Base-by-base conservation (phyloP, 2,888 invertebrate genomes). In the Nomada goodeniana region DNA sequence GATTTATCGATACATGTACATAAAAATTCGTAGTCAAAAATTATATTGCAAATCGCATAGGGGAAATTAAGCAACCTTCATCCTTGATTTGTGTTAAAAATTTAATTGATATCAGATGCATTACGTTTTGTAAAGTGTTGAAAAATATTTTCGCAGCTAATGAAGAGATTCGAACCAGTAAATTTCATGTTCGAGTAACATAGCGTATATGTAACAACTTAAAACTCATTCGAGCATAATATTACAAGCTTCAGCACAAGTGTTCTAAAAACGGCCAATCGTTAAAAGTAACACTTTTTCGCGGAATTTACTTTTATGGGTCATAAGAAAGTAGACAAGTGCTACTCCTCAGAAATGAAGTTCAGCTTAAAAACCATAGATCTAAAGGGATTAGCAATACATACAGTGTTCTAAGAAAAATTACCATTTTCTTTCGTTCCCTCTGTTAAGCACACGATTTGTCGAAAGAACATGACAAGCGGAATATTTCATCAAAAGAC, bases 281-380 rank as follows among this genome's bases (percentile, higher is more conserved):
- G 44, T 76, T 61, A 70, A 53, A 61, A 29, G 26, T 23, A 73
- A 15, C 47, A 20, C 36, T 65, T 42, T 29, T 69, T 36, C 42
- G 44, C 23, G 36, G 50, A 76, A 64, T 26, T 59, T 20, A 18
- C 23, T 57, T 65, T 57, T 65, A 47, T 50, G 29, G 52, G 20
- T 50, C 36, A 73, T 23, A 73, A 18, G 47, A 13, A 47, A 50
- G 47, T 15, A 47, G 29, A 5, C 36, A 36, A 36, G 44, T 55
- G 47, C 18, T 65, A 23, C 23, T 36, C 26, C 50, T 53, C 42
- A 20, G 53, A 72, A 71, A 36, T 50, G 50, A 15, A n/a, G 50
- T 61, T 52, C 13, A 61, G 29, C 11, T 36, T 69, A 26, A 26
- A 9, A 42, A 11, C 3, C n/a, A 71, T n/a, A 15, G 55, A 11